A percentile compares a stretch with the other conserved stretches of the same genome.
These are phyloP conservation scores for Camptogramma bilineatum DNA, from an alignment of 2,888 invertebrate genomes.

Conservation along the genomic window DNA sequence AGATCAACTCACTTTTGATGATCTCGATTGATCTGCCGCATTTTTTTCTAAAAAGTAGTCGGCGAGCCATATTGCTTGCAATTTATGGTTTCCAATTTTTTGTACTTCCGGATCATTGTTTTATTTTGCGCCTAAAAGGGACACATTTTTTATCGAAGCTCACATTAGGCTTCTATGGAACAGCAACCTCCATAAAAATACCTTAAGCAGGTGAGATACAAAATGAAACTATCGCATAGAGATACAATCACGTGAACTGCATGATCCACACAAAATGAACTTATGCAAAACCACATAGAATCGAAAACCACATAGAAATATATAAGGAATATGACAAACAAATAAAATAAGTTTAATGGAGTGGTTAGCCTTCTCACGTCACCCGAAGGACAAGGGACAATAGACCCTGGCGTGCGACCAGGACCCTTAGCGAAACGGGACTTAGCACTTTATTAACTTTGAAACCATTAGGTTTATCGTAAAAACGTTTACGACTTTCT, in stretches of 20 bases:
- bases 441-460: constrained; percentile 58
- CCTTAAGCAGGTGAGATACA: not conserved
- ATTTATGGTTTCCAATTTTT: constrained; percentile 75
- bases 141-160: constrained; percentile 29
- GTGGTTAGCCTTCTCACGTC: constrained; percentile 65
- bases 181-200: constrained; percentile 13
- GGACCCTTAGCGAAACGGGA: constrained; percentile 62
- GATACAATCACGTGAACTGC: constrained; percentile 7
- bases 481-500: constrained; percentile 68
- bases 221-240: not conserved
- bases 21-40: constrained; percentile 68
- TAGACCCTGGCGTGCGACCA: constrained; percentile 57
- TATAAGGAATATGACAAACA: constrained; percentile 49
- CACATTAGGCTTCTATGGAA: constrained; percentile 26
- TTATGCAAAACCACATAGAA: constrained; percentile 27
- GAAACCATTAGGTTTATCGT: constrained; percentile 57
- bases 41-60: constrained; percentile 64
- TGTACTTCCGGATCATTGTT: constrained; percentile 69
- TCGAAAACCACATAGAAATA: constrained; percentile 23
- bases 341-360: constrained; percentile 47
- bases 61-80: constrained; percentile 72
- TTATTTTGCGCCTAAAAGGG: constrained; percentile 35
- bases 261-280: constrained; percentile 3
- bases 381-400: constrained; percentile 73
- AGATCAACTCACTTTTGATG: constrained; percentile 65